Percentiles rank a stretch among this genome's conserved stretches.
Conservation (phyloP, 1,140 invertebrate genomes). For the Drosophila pandora region DNA sequence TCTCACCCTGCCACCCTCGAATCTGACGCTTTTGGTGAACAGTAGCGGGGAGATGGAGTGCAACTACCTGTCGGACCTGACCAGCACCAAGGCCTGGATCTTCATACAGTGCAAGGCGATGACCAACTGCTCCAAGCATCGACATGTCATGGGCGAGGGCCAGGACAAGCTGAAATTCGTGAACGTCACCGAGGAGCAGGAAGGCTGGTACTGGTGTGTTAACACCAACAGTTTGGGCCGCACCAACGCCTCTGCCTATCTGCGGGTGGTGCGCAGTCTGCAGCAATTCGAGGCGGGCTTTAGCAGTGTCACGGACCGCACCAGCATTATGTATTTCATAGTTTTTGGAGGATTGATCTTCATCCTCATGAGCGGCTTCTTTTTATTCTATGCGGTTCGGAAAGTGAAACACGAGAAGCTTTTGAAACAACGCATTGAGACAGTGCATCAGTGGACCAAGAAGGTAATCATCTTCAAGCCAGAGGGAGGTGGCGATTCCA, state of each 20-base stretch:
- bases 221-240: slow-evolving; percentile 93
- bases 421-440: slow-evolving; percentile 91
- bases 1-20: slow-evolving; percentile 49
- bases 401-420: slow-evolving; percentile 85
- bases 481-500: slow-evolving; percentile 85
- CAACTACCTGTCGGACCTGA: slow-evolving; percentile 72
- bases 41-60: slow-evolving; percentile 69
- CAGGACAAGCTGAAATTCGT: slow-evolving; percentile 88
- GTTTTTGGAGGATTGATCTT: slow-evolving; percentile 38
- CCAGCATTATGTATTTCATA: slow-evolving; percentile 28
- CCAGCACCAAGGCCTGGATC: slow-evolving; percentile 69
- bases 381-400: slow-evolving; percentile 85
- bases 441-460: slow-evolving; percentile 93
- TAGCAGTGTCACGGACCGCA: slow-evolving; percentile 32
- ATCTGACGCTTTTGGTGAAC: slow-evolving; percentile 67
- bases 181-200: slow-evolving; percentile 94
- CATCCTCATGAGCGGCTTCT: slow-evolving; percentile 50
- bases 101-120: slow-evolving; percentile 56
- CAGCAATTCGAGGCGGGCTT: slow-evolving; percentile 36
- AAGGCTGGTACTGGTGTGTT: slow-evolving; percentile 97
- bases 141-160: slow-evolving; percentile 43
- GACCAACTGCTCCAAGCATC: slow-evolving; percentile 48
- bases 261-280: slow-evolving; percentile 89
- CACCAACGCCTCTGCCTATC: slow-evolving; percentile 91
- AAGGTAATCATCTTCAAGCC: slow-evolving; percentile 94